Base-by-base conservation (phyloP, 2,888 invertebrate genomes). In the Disparrhopalites patrizii region DNA sequence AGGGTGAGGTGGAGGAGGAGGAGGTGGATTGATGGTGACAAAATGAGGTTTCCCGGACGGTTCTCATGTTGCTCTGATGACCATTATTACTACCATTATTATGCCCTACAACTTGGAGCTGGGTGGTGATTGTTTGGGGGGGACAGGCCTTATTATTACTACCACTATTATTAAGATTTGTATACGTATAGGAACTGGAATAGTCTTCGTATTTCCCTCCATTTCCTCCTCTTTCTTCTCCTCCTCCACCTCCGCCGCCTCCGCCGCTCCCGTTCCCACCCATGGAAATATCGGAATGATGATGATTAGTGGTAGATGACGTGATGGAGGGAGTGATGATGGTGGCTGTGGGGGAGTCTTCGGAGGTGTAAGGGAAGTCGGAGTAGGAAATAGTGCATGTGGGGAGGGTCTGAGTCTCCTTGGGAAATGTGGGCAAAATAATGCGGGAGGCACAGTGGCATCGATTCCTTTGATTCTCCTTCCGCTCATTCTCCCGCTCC, bases 401-500 rank as follows among this genome's bases (percentile, higher is more conserved):
- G 28, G 73, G 73, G 57, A 72, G 55, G 4, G 73, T 74, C 55
- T 74, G 73, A 0, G 72, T 69, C 58, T 66, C 65, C 36, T 68
- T 68, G n/a, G 70, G 68, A 30, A 68, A 31, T 20, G 69, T 69
- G 4, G 73, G 73, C 15, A 74, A 61, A 20, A 70, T 66, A 3
- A 72, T 72, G 15, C 70, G 66, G 63, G 72, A 72, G 25, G 71
- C 67, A 60, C 73, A 74, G 38, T 70, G 67, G 52, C 73, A 74
- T 33, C 70, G 71, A 60, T 72, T 72, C 23, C 66, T 55, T 30
- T 69, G 67, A 61, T 74, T 74, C 38, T 74, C 72, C 54, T 72
- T 72, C 71, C 85, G 79, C 75, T 92, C 91, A 68, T 89, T 87
- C 75, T 92, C 91, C 68, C 90, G 84, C 77, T 93, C 92, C 79